phyloP scores from a whole-genome alignment of 2,113 vertebrate species.

The Syngnathus scovelli region DNA sequence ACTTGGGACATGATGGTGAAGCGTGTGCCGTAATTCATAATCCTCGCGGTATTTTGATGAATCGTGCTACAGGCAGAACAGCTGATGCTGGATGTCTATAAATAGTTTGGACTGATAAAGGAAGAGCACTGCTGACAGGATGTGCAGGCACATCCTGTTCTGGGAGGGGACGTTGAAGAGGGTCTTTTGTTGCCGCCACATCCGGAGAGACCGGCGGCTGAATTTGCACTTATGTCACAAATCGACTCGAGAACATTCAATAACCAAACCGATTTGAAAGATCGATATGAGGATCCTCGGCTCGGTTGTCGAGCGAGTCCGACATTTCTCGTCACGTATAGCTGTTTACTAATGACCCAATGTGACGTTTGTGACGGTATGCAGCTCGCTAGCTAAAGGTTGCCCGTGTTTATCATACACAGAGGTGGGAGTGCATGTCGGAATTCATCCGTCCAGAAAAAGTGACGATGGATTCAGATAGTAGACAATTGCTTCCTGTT shows the following conservation, averaged over 20 bases:
- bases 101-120: conserved; percentile 53
- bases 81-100: conserved; percentile 33
- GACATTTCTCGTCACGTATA: no score
- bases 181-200: conserved; percentile 52
- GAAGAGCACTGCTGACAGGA: conserved; percentile 62
- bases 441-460: background rate
- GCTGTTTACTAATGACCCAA: no score
- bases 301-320: no score
- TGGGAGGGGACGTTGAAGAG: conserved; percentile 41
- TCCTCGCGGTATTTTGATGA: background rate
- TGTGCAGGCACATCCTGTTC: conserved; percentile 61
- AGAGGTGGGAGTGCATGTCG: conserved; percentile 20
- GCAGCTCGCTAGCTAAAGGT: conserved; percentile 18
- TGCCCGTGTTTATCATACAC: conserved; percentile 31
- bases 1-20: background rate
- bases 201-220: conserved; percentile 37
- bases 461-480: background rate
- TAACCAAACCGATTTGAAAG: background rate
- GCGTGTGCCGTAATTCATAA: background rate
- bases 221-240: background rate
- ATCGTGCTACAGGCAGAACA: background rate
- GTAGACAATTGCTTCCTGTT: conserved; percentile 51
- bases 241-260: background rate
- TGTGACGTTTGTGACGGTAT: conserved; percentile 14
- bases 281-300: no score